Evolutionary conservation across 1,140 invertebrate species (phyloP), one percentile per base, ranked within the genome.

Genomic region (Drosophila pseudoananassae): DNA sequence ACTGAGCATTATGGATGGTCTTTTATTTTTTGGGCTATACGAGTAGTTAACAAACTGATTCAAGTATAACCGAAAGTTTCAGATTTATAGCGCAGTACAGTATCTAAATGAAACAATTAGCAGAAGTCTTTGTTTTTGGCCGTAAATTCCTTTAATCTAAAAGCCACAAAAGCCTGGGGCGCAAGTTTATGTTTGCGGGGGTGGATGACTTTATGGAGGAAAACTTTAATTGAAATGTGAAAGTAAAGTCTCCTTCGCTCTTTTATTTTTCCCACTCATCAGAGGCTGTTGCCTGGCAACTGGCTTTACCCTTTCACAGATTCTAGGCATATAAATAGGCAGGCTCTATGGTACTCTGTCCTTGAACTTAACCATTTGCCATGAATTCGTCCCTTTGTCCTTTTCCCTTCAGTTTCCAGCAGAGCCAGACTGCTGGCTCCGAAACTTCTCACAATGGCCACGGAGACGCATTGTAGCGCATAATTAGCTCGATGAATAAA

Each of bases 401-500:
- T n/a, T 36, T 31, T 29, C 4, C 27, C 17, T 17, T 43, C 40
- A 43, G 15, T 43, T 43, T 43, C 7, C 15, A 33, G 12, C 29
- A 25, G 45, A 65, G 40, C 38, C 60, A 68, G 60, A 70, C 65
- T 55, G 40, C 54, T 69, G 49, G 40, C 43, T 14, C 49, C 51
- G 52, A 38, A 69, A 69, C 31, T 69, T 69, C 29, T 51, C 78
- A 82, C 79, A 83, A 83, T 74, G 59, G 79, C 75, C 79, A 60
- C 58, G 50, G 59, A 78, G 79, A 82, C 75, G 79, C 79, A 83
- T 76, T 84, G 76, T 78, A 84, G 79, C 80, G 79, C 79, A 83
- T 83, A 83, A 83, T 83, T 84, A 83, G 79, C 80, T 83, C 59
- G 75, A 78, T 78, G 79, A 78, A 84, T 83, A 78, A 82, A 84